Base-by-base conservation (phyloP, 2,888 invertebrate genomes). In the Lordiphosa fenestrarum region DNA sequence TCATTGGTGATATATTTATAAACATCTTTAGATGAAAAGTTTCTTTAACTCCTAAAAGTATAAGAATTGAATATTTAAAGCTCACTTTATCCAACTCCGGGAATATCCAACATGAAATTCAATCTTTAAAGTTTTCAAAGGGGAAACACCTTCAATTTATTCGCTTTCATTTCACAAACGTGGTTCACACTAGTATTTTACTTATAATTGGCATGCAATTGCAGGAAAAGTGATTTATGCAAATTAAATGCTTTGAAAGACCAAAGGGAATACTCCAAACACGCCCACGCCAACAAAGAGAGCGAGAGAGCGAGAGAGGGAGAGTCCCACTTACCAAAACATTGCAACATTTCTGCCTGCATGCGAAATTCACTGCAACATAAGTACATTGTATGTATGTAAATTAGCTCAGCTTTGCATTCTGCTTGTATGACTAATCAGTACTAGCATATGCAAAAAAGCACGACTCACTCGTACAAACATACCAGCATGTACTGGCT, bases 321-420 rank as follows among this genome's bases (percentile, higher is more conserved):
- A 40, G 33, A 50, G 64, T 63, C 72, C 75, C 51, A 76, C 66
- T 82, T 78, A 71, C 53, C 62, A 57, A 68, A 65, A 65, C 59
- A 53, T 55, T 47, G 64, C 55, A 63, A 51, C 62, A 62, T 54
- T 63, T 39, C 30, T 35, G 42, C 50, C 36, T 30, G 13, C 39
- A 39, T 50, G 57, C 46, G 38, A 44, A 61, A 42, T 47, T 37
- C 48, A 40, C 52, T 62, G 44, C 63, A 56, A 53, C 51, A 54
- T 57, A 62, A 42, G 44, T 62, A 69, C 60, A 49, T 48, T 61
- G 57, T 66, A 61, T 70, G 61, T 63, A 81, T 76, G 73, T 50
- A 84, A 80, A 76, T 84, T 71, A 64, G 71, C 63, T 62, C 75
- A 74, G 69, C 80, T 78, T 61, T 48, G 74, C 81, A 75, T 73